Evolutionary conservation across 2,888 invertebrate genomes (phyloP).

Genomic region (Leptogaster cylindrica): DNA sequence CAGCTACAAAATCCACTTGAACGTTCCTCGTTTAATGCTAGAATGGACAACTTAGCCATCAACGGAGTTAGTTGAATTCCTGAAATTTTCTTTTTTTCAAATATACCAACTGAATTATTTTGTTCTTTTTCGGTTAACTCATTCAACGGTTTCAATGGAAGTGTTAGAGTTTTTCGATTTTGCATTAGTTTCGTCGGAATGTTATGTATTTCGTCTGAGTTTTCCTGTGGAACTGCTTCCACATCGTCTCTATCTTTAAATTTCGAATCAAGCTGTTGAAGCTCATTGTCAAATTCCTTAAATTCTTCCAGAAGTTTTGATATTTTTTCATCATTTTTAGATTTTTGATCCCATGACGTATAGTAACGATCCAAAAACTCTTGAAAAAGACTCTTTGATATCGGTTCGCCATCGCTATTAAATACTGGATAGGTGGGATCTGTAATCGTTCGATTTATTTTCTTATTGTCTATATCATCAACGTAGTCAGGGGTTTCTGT

Average conservation of each 20-base stretch:
- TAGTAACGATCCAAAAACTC: slow-evolving; percentile 73
- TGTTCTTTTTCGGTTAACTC: slow-evolving; percentile 51
- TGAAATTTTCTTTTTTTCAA: slow-evolving; percentile 65
- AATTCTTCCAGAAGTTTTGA: slow-evolving; percentile 53
- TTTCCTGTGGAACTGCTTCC: slow-evolving; percentile 49
- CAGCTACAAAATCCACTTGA: slow-evolving; percentile 74
- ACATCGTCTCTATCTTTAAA: slow-evolving; percentile 31
- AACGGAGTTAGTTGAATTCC: slow-evolving; percentile 80
- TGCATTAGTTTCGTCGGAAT: slow-evolving; percentile 51
- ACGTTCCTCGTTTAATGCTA: slow-evolving; percentile 72
- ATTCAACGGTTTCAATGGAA: slow-evolving; percentile 74
- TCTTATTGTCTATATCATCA: slow-evolving; percentile 55
- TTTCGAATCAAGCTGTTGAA: slow-evolving; percentile 60
- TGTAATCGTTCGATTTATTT: slow-evolving; percentile 66
- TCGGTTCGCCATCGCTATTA: slow-evolving; percentile 74
- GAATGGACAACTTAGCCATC: slow-evolving; percentile 79
- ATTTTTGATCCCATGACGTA: slow-evolving; percentile 60
- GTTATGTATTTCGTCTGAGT: slow-evolving; percentile 45
- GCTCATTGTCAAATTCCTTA: slow-evolving; percentile 56
- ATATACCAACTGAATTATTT: slow-evolving; percentile 54
- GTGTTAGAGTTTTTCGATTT: slow-evolving; percentile 64
- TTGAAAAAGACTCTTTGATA: slow-evolving; percentile 75
- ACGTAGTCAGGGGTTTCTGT: slow-evolving; percentile 43
- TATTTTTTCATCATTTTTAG: slow-evolving; percentile 52
- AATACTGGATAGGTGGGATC: slow-evolving; percentile 82